Conservation (phyloP, 2,797 vertebrate genomes). For the Pseudopleuronectes americanus region DNA sequence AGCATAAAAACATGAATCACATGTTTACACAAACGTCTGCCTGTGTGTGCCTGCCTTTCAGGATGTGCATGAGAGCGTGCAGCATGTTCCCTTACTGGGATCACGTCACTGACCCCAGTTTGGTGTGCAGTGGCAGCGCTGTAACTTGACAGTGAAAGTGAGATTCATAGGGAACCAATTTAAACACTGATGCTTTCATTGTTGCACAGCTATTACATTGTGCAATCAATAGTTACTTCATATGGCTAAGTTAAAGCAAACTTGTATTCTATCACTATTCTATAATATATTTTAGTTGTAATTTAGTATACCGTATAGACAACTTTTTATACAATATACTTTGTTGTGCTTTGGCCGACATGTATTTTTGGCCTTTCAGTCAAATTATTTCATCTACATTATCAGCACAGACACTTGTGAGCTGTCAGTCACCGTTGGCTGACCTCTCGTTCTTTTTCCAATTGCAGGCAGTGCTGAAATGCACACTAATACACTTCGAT, state of each 20-base stretch:
- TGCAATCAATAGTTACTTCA: neutral
- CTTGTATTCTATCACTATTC: too few species aligned
- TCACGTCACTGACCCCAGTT: too few species aligned
- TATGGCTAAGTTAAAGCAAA: too few species aligned
- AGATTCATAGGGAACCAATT: neutral
- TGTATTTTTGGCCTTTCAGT: neutral
- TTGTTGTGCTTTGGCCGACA: slow-evolving; percentile 2
- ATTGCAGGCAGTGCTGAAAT: slow-evolving; percentile 42
- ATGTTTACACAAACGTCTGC: too few species aligned
- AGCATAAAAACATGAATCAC: too few species aligned
- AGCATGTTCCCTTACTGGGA: too few species aligned
- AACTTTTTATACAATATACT: too few species aligned
- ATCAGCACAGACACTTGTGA: slow-evolving; percentile 7
- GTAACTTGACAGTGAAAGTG: neutral
- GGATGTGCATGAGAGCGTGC: too few species aligned
- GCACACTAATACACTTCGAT: slow-evolving; percentile 18
- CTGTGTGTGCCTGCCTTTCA: too few species aligned
- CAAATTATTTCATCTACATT: slow-evolving; percentile 7
- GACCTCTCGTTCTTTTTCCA: slow-evolving; percentile 31
- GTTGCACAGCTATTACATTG: neutral
- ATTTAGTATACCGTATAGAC: too few species aligned
- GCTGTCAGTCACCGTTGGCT: slow-evolving; percentile 39
- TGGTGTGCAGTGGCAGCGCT: too few species aligned
- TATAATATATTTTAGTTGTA: too few species aligned
- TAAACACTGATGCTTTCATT: neutral